These are phyloP conservation scores for Amphimedon queenslandica DNA, from an alignment of 37 sponge, comb jelly and placozoan species.

Conservation along the genomic window DNA sequence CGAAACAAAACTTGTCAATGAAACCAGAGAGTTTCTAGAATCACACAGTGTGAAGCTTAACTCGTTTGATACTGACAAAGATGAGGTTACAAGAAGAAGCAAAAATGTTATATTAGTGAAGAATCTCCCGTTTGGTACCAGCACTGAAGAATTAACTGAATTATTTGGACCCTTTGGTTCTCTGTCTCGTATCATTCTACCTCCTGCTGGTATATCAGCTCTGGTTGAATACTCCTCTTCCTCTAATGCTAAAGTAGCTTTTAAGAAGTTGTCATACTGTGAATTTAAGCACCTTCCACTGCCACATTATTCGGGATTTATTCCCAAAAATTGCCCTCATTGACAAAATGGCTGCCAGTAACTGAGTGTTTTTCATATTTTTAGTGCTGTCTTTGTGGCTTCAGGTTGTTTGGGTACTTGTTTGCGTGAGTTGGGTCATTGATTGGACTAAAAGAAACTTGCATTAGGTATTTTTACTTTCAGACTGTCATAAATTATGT, in stretches of 20 bases:
- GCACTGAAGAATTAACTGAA: conserved; percentile 49
- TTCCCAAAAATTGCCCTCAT: conserved; percentile 33
- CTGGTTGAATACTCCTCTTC: conserved; percentile 77
- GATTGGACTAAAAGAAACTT: too few relatives aligned
- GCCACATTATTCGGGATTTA: conserved; percentile 94
- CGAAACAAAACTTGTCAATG: conserved; percentile 88
- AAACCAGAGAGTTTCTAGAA: conserved; percentile 82
- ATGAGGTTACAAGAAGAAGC: conserved; percentile 48
- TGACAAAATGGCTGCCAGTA: too few relatives aligned
- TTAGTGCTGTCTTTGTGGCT: background rate
- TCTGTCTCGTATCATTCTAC: conserved; percentile 64
- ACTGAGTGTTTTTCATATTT: conserved; percentile 15
- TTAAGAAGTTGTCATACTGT: conserved; percentile 77
- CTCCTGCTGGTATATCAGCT: conserved; percentile 91
- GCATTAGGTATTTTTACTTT: too few relatives aligned
- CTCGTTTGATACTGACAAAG: conserved; percentile 48
- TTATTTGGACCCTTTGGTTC: conserved; percentile 82
- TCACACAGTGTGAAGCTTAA: conserved; percentile 80
- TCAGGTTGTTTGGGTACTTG: conserved; percentile 39
- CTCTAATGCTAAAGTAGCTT: conserved; percentile 74
- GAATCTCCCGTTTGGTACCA: conserved; percentile 83
- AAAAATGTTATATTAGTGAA: conserved; percentile 85
- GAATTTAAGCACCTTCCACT: conserved; percentile 91
- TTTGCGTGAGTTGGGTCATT: conserved; percentile 94
- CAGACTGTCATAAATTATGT: too few relatives aligned